A percentile compares a stretch with the other conserved stretches of the same genome.
Evolutionary conservation across 1,140 invertebrate species (phyloP).

Genomic region (Acarapis woodi): DNA sequence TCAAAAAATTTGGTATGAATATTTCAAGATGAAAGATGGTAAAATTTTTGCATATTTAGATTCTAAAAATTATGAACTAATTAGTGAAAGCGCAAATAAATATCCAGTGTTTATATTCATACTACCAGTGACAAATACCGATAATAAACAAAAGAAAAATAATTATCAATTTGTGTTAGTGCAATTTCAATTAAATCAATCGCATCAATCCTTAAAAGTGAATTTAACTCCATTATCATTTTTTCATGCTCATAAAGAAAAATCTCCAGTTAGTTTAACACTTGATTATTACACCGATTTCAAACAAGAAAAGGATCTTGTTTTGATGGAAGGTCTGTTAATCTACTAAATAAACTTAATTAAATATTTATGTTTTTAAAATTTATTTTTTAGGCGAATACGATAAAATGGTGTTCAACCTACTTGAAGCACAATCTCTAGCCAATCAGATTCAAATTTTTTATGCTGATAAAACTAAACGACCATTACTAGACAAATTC

Average conservation of each 20-base stretch:
- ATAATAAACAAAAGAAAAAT: neutral
- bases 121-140: neutral
- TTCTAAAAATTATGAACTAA: constrained; percentile 1
- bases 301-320: constrained; percentile 2
- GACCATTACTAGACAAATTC: constrained; percentile 9
- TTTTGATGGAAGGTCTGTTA: constrained; percentile 7
- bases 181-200: constrained; percentile 6
- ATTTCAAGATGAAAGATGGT: constrained; percentile 2
- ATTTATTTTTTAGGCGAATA: too few species aligned
- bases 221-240: constrained; percentile 6
- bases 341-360: too few species aligned
- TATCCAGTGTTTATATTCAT: constrained; percentile 7
- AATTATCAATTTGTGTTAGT: constrained; percentile 7
- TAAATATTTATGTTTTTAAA: too few species aligned
- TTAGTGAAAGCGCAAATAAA: constrained; percentile 1
- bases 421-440: constrained; percentile 9
- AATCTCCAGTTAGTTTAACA: constrained; percentile 1
- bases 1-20: constrained; percentile 6
- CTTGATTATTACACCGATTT: constrained; percentile 7
- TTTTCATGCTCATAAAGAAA: constrained; percentile 7
- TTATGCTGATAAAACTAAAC: constrained; percentile 8
- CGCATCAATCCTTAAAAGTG: too few species aligned
- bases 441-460: constrained; percentile 12
- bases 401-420: constrained; percentile 5
- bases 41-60: constrained; percentile 4